Base-by-base conservation (phyloP, 2,113 vertebrate genomes). In the Papio anubis region DNA sequence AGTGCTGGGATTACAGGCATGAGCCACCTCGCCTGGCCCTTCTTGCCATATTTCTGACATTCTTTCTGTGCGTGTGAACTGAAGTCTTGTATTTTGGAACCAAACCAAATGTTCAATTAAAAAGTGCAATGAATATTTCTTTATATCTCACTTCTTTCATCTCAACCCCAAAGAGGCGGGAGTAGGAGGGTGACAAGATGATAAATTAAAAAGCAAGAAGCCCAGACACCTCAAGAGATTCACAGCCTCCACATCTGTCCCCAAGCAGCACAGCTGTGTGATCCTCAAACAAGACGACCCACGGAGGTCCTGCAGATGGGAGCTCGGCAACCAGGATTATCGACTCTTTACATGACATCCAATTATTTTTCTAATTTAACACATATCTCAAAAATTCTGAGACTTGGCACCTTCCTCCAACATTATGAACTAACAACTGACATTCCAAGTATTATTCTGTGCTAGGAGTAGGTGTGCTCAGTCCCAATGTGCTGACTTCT, bases 351-450 rank as follows among this genome's bases (percentile, higher is more conserved):
- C 43, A 85, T 93, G 98, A 97, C 88, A 97, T 25, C 38, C 55
- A 98, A 57, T 87, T 97, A 82, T 48, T 92, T 93, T 96, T 96
- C 94, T 85, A 96, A 52, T 93, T 97, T 95, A 98, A 83, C 81
- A 93, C 70, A 81, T 79, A 43, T 50, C 90, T 96, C 95, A 87
- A 38, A 81, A 90, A 81, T 27, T 82, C 23, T 32, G 59, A 96
- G 73, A 13, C n/a, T 78, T 38, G 92, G 3, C 90, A 59, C 27
- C 64, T 52, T 43, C 90, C 55, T 70, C 87, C 88, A 97, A 70
- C 64, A 40, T 79, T 75, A 95, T 21, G 5, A 93, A 94, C 80
- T 55, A 82, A 73, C 21, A 73, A 79, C 50, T 32, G 57, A 64
- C 0, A 0, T 66, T 52, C 48, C 48, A 61, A 88, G 32, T 68